phyloP scores from a whole-genome alignment of 2,888 invertebrate genomes.

The Crossocerus cetratus region DNA sequence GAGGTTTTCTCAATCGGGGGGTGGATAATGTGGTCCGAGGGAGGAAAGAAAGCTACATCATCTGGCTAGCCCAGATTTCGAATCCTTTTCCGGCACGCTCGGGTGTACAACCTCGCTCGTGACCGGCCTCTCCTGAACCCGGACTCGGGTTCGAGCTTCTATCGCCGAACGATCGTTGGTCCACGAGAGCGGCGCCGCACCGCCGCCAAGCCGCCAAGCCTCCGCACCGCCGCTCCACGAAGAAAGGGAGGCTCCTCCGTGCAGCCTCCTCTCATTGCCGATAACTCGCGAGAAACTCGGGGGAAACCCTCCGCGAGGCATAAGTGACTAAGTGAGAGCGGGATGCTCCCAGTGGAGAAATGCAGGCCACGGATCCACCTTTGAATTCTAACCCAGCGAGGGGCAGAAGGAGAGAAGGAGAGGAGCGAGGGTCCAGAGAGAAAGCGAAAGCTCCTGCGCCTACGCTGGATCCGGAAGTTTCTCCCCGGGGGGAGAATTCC shows the following conservation, averaged over 20 bases:
- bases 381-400: constrained; percentile 8
- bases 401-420: constrained; percentile 1
- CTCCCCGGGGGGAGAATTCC: constrained; percentile 53
- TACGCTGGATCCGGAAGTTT: constrained; percentile 49
- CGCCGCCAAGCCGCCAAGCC: too few species aligned
- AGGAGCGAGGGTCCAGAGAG: constrained; percentile 26
- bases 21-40: neutral
- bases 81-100: constrained; percentile 39
- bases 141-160: constrained; percentile 42
- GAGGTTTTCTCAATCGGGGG: too few species aligned
- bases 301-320: constrained; percentile 24
- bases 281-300: constrained; percentile 42
- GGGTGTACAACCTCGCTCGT: constrained; percentile 55
- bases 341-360: constrained; percentile 13
- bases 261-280: constrained; percentile 12
- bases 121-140: constrained; percentile 68
- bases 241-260: constrained; percentile 6
- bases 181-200: constrained; percentile 13
- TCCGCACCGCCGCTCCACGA: too few species aligned
- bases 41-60: constrained; percentile 17
- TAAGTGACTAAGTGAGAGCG: neutral
- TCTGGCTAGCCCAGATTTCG: constrained; percentile 56
- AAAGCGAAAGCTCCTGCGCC: constrained; percentile 62
- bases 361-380: constrained; percentile 6
- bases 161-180: constrained; percentile 37